phyloP scores from a whole-genome alignment of 2,113 vertebrate species.

The Charadrius vociferus region DNA sequence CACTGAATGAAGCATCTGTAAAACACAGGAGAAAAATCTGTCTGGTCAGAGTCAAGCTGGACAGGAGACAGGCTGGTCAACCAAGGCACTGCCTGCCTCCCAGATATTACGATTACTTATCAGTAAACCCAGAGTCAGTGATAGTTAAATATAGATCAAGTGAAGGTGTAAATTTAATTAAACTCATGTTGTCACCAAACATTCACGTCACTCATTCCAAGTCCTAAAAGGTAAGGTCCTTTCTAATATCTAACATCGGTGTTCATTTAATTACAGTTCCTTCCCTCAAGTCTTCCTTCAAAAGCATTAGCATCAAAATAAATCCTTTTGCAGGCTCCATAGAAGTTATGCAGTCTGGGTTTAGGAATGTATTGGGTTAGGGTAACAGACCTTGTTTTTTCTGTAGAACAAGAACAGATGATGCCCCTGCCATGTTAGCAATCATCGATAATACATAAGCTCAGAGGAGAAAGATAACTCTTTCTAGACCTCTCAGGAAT shows the following conservation, averaged over 20 bases:
- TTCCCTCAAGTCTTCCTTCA: background rate
- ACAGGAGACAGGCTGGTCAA: background rate
- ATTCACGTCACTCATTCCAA: background rate
- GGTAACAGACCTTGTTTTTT: background rate
- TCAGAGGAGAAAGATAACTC: background rate
- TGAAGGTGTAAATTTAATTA: background rate
- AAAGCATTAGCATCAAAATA: background rate
- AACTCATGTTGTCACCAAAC: background rate
- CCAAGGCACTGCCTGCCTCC: background rate
- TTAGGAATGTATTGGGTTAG: background rate
- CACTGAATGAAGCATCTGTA: slow-evolving; percentile 85
- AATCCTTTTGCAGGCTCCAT: background rate
- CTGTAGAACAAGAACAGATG: background rate
- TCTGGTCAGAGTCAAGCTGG: background rate
- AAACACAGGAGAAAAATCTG: background rate
- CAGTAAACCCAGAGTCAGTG: background rate
- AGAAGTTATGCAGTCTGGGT: background rate
- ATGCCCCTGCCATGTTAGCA: background rate
- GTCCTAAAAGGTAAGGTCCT: background rate
- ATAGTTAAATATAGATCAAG: background rate
- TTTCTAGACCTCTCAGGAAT: background rate
- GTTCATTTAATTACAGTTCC: background rate
- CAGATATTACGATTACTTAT: background rate
- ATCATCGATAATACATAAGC: background rate
- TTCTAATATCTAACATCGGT: background rate